Base-by-base conservation (phyloP, 2,888 invertebrate species). In the Nephrocerus scutellatus region DNA sequence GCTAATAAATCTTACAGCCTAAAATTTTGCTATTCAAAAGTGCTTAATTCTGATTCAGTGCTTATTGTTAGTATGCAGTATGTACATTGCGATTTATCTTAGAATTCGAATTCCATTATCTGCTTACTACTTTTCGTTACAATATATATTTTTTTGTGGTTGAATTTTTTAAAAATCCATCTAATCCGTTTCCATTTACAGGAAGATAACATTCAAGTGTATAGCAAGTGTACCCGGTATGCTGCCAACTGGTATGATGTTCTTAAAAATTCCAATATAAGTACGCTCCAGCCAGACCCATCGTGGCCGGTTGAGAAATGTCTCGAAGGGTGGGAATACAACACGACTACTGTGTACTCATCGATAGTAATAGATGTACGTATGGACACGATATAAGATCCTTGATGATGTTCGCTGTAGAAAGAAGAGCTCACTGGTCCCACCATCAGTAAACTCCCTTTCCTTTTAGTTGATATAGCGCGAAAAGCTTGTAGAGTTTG, bases 341-440 rank as follows among this genome's bases (percentile, higher is more conserved):
- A 88, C 53, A 76, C 68, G 35, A 74, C 77, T 5, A 75, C 76
- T 58, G 73, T 85, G 4, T 68, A 69, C 47, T 88, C 88, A 2
- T 88, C 88, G 9, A 79, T 89, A 51, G 88, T 90, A 13, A 84
- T 84, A 50, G 89, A 90, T 70, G 86, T 87, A 74, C 72, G 76
- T 61, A 43, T 15, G 28, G 16, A 43, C 41, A 36, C 24, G 20
- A 25, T 18, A 13, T 9, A 16, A 13, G 15, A 22, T 21, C n/a
- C 22, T 48, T 35, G 13, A 32, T 39, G 22, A 28, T 26, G 29
- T 30, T 15, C 14, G 13, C 16, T 31, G 19, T n/a, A 23, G n/a
- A n/a, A n/a, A n/a, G n/a, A n/a, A n/a, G n/a, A n/a, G n/a, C n/a
- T n/a, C n/a, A n/a, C n/a, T n/a, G n/a, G n/a, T n/a, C n/a, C n/a